These are phyloP conservation scores for Euzetes globulus DNA, from an alignment of 2,888 invertebrate species.

Conservation along the genomic window DNA sequence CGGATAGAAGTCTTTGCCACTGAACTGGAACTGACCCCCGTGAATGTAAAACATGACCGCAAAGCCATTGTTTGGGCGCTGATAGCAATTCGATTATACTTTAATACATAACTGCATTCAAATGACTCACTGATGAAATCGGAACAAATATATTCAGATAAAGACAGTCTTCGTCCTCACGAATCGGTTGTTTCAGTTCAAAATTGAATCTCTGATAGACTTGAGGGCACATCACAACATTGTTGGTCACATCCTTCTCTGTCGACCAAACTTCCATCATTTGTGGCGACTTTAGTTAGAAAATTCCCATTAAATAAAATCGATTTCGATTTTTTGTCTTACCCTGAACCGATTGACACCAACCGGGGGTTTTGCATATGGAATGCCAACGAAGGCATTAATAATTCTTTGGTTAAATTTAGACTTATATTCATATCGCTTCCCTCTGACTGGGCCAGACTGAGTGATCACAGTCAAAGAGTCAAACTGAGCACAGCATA, in stretches of 20 bases:
- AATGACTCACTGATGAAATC: not conserved
- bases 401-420: not conserved
- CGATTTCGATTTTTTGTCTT: not conserved
- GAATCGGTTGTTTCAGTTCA: not conserved
- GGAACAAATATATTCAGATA: conserved; percentile 75
- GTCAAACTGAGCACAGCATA: not conserved
- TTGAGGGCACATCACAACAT: conserved; percentile 37
- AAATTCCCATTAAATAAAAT: not conserved
- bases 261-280: not conserved
- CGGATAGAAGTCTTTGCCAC: conserved; percentile 36
- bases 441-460: conserved; percentile 5
- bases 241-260: conserved; percentile 29
- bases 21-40: conserved; percentile 47
- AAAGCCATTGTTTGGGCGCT: conserved; percentile 48
- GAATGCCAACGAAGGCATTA: conserved; percentile 9
- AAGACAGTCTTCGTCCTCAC: conserved; percentile 63
- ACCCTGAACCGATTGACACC: not conserved
- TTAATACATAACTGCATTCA: not conserved
- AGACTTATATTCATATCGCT: conserved; percentile 7
- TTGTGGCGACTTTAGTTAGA: not conserved
- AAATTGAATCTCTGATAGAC: conserved; percentile 32
- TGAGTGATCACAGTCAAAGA: not conserved
- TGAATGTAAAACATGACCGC: conserved; percentile 59
- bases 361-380: not conserved
- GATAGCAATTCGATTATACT: not conserved